Base-by-base conservation (phyloP, 2,797 vertebrate species). In the Parauchenoglanis ngamensis region DNA sequence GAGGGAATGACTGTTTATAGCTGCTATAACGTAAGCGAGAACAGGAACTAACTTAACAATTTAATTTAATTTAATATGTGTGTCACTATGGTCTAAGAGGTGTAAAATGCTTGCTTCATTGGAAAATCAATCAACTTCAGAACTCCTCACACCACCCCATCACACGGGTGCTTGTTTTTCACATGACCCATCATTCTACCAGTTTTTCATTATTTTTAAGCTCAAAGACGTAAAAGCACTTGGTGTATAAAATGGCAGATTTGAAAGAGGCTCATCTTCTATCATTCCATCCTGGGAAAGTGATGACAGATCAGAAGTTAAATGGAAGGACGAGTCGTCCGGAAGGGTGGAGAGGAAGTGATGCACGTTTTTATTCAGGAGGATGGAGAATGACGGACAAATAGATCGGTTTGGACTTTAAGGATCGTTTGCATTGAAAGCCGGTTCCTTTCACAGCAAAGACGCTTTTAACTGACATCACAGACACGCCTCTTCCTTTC, bases 381-480 rank as follows among this genome's bases (percentile, higher is more conserved):
- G 3, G 40, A 75, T 49, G 49, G 35, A 87, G 61, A 84, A 46
- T 57, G 76, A 49, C 15, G 59, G 31, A 12, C 17, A 35, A 59
- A 79, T 59, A 56, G 28, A 3, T 31, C n/a, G 46, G 28, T 81
- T 56, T 86, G 52, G 79, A 52, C 44, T 79, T 79, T 59, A 59
- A 23, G 54, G 77, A 40, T 79, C 4, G 56, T 79, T 79, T 23
- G 54, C 19, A 40, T 12, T 40, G 35, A 73, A 70, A 68, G 46
- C 17, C 17, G 11, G 67, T 87, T 63, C 46, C 7, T 21, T 79
- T 90, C 76, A 84, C 83, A 25, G 59, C 68, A 40, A 59, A 12
- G 21, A 49, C 1, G 1, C 44, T 49, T 49, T 78, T 28, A 31
- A 7, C 54, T 49, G 79, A 49, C 61, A 65, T 49, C 59, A 49